These are phyloP conservation scores for Motacilla tschutschensis DNA, from an alignment of 2,113 vertebrate genomes.

Conservation along the genomic window DNA sequence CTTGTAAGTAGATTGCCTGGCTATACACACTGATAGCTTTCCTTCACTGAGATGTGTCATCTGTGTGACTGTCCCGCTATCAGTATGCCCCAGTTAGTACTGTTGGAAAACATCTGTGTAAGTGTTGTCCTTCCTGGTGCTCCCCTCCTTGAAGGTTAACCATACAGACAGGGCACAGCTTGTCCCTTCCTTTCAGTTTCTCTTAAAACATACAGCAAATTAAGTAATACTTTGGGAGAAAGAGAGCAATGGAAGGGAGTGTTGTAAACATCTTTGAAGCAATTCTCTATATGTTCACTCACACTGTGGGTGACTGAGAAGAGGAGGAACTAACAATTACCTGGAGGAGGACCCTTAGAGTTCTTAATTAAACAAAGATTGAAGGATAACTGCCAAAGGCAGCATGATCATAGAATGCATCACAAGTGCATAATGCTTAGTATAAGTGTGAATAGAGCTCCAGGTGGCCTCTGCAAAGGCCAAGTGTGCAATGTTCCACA, in stretches of 20 bases:
- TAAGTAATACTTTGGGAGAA: neutral
- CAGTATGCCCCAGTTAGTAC: neutral
- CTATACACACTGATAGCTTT: neutral
- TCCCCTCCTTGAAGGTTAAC: neutral
- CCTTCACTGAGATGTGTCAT: neutral
- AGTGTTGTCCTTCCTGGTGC: neutral
- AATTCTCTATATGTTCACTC: neutral
- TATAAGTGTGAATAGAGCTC: neutral
- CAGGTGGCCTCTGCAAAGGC: neutral
- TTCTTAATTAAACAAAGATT: slow-evolving; percentile 3
- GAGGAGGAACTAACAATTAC: neutral
- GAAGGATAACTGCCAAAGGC: neutral
- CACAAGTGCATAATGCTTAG: neutral
- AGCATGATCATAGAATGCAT: neutral
- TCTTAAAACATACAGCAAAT: neutral
- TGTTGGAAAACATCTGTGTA: neutral
- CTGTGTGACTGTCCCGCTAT: neutral
- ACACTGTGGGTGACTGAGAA: neutral
- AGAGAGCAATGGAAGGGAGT: neutral
- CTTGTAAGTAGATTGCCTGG: neutral
- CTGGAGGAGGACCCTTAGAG: neutral
- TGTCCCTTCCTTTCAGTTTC: neutral
- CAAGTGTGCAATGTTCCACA: neutral
- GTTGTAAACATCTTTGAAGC: neutral
- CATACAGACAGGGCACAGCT: neutral